Evolutionary conservation across 2,888 invertebrate genomes (phyloP), one percentile per base, ranked within the genome.

Genomic region (Macrosoma leucophasiata): DNA sequence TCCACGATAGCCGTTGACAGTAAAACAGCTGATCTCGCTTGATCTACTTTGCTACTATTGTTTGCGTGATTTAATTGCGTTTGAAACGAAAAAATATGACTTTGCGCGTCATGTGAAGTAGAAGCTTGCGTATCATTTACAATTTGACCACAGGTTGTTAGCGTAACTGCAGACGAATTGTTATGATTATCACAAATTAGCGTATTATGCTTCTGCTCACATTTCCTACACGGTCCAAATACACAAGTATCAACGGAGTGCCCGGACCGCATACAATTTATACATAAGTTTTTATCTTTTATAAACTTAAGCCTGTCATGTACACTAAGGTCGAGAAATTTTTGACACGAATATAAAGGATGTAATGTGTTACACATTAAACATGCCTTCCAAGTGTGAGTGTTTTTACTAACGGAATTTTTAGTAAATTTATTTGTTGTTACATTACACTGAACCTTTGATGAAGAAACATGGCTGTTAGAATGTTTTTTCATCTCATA

Each of bases 1-100:
- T 47, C 41, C 3, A 50, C 37, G 10, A 46, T 17, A 5, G 47
- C 47, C 3, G 47, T 47, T 9, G 46, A 46, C 12, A 46, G 22
- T 9, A 44, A 34, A 13, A 44, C 48, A n/a, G 35, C 22, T 13
- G 29, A 19, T 7, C 10, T 13, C 18, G n/a, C 31, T 24, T 25
- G 13, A 25, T 19, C 24, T 31, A 31, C 14, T 31, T 24, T n/a
- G n/a, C n/a, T n/a, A n/a, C n/a, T 17, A 13, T 17, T 19, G 7
- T n/a, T n/a, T n/a, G n/a, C n/a, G n/a, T n/a, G n/a, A n/a, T n/a
- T n/a, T n/a, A n/a, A n/a, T n/a, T n/a, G n/a, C n/a, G n/a, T n/a
- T n/a, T n/a, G n/a, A n/a, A n/a, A n/a, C n/a, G n/a, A n/a, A n/a
- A n/a, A n/a, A n/a, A n/a, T n/a, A n/a, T n/a, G n/a, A n/a, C n/a